A percentile compares a stretch with the other conserved stretches of the same genome.
These are phyloP conservation scores for Antheraea assamensis DNA, from an alignment of 2,888 invertebrate species.

Conservation along the genomic window DNA sequence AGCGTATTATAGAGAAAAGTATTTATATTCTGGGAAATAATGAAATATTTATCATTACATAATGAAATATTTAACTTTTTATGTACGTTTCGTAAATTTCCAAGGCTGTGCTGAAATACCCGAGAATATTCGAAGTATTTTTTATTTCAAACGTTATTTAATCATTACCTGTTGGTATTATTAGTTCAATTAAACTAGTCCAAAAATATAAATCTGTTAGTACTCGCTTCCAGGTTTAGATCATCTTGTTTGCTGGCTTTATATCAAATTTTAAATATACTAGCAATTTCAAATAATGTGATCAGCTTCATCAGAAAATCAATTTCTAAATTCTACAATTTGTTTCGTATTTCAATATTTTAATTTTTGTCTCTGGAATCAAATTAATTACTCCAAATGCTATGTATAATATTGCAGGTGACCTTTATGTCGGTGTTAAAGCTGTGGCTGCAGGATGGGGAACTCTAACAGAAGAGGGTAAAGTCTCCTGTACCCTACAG, in stretches of 20 bases:
- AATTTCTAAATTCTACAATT: neutral
- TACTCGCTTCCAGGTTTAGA: neutral
- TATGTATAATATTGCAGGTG: constrained; percentile 64
- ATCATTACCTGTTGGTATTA: neutral
- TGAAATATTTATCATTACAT: neutral
- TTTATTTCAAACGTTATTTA: neutral
- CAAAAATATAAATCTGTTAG: neutral
- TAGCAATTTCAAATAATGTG: too few relatives aligned
- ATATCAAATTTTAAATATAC: too few relatives aligned
- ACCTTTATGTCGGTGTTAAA: constrained; percentile 86
- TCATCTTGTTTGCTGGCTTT: neutral
- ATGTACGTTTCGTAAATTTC: neutral
- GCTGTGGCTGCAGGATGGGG: constrained; percentile 95
- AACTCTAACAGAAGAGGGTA: constrained; percentile 91
- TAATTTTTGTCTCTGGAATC: neutral
- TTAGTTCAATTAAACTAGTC: neutral
- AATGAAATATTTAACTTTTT: neutral
- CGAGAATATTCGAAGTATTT: neutral
- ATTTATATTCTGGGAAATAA: neutral
- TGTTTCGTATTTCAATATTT: neutral
- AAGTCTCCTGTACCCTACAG: constrained; percentile 91
- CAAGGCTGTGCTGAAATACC: neutral
- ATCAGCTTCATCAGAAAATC: neutral
- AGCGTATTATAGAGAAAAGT: too few relatives aligned
- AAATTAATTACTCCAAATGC: neutral